Evolutionary conservation across 2,888 invertebrate genomes (phyloP).

Genomic region (Lithophane socia): DNA sequence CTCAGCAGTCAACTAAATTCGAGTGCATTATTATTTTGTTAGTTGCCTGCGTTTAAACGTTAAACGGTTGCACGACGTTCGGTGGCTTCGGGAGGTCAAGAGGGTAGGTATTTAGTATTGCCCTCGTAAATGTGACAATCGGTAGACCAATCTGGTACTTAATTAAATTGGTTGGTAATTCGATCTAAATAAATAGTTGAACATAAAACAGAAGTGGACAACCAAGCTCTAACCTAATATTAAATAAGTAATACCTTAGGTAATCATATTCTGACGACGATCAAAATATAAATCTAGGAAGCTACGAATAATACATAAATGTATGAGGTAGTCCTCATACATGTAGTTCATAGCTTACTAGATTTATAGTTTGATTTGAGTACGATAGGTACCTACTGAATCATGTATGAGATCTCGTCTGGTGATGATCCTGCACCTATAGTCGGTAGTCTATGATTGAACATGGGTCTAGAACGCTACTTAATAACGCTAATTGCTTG

Average conservation of each 20-base stretch:
- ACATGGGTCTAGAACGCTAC: background rate
- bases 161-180: constrained; percentile 3
- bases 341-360: background rate
- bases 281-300: background rate
- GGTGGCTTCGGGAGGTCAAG: constrained; percentile 49
- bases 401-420: background rate
- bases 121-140: constrained; percentile 10
- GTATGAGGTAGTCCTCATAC: background rate
- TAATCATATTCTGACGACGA: background rate
- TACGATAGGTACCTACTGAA: background rate
- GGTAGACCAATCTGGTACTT: background rate
- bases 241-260: no score
- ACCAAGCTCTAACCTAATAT: background rate
- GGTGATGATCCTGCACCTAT: background rate
- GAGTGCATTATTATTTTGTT: constrained; percentile 62
- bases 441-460: background rate
- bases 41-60: constrained; percentile 47
- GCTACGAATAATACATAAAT: background rate
- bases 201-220: background rate
- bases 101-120: constrained; percentile 18
- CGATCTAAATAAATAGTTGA: background rate
- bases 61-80: constrained; percentile 58
- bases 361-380: constrained; percentile 19
- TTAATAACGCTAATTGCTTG: background rate
- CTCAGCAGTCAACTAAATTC: constrained; percentile 50